Evolutionary conservation across 2,888 invertebrate species (phyloP).

Genomic region (Willowsia nigromaculata): DNA sequence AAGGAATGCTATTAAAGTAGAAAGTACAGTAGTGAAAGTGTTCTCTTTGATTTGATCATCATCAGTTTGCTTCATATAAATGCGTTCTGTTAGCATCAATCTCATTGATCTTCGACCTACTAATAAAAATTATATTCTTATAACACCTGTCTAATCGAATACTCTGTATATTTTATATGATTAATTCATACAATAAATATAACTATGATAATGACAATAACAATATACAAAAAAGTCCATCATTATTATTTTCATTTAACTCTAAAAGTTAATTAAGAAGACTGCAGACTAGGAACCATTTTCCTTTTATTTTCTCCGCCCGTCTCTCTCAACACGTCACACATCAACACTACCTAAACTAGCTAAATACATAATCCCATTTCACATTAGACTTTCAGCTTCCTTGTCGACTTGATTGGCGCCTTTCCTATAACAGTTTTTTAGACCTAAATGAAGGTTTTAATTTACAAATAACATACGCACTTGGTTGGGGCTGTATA

Average conservation of each 20-base stretch:
- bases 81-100: slow-evolving; percentile 14
- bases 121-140: neutral
- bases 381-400: neutral
- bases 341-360: neutral
- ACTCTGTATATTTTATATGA: neutral
- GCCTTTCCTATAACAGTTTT: no score
- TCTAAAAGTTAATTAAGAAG: slow-evolving; percentile 24
- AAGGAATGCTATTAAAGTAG: slow-evolving; percentile 21
- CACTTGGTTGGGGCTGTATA: no score
- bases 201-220: slow-evolving; percentile 3
- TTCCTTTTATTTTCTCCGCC: neutral
- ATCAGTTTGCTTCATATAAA: neutral
- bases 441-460: no score
- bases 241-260: neutral
- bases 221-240: slow-evolving; percentile 39
- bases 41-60: slow-evolving; percentile 8
- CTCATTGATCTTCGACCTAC: slow-evolving; percentile 1
- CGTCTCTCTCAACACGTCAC: neutral
- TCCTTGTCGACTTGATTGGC: neutral
- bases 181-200: slow-evolving; percentile 8
- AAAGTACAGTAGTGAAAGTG: slow-evolving; percentile 19
- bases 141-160: neutral
- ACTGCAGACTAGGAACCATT: slow-evolving; percentile 59
- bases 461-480: no score
- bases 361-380: neutral